phyloP scores from a whole-genome alignment of 2,113 vertebrate species.

The Galbula dea region DNA sequence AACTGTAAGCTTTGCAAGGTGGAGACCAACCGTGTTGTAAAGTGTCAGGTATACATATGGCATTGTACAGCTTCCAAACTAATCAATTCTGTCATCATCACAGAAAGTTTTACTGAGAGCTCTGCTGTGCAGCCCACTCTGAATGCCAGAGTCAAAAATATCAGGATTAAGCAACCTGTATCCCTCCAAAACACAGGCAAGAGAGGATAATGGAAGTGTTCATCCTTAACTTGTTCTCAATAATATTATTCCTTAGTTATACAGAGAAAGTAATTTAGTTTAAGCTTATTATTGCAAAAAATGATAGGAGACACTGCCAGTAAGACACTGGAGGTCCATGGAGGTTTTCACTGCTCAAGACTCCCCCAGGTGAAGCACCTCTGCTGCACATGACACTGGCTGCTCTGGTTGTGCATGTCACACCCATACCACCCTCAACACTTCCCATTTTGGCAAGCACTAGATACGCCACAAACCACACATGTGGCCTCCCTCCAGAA shows the following conservation, averaged over 20 bases:
- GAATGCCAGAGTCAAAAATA: background rate
- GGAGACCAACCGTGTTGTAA: background rate
- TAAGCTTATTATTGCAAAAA: background rate
- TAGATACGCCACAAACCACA: background rate
- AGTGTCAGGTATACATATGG: rapidly evolving
- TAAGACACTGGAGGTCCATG: background rate
- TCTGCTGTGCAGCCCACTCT: background rate
- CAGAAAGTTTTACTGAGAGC: background rate
- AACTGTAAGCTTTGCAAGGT: background rate
- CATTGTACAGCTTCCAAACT: background rate
- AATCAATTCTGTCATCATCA: rapidly evolving
- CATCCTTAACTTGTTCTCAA: background rate
- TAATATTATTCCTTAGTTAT: background rate
- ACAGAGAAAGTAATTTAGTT: background rate
- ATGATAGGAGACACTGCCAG: background rate
- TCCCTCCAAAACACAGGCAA: background rate
- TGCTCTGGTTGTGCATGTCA: rapidly evolving
- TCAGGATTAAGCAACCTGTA: background rate
- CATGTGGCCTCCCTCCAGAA: rapidly evolving
- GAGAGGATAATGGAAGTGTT: background rate
- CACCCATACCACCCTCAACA: rapidly evolving
- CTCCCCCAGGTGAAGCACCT: background rate
- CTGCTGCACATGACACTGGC: rapidly evolving
- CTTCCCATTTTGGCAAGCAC: background rate
- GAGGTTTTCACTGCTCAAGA: background rate